Evolutionary conservation across 1,140 invertebrate species (phyloP), one percentile per base, ranked within the genome.

Genomic region (Mactra quadrangularis): DNA sequence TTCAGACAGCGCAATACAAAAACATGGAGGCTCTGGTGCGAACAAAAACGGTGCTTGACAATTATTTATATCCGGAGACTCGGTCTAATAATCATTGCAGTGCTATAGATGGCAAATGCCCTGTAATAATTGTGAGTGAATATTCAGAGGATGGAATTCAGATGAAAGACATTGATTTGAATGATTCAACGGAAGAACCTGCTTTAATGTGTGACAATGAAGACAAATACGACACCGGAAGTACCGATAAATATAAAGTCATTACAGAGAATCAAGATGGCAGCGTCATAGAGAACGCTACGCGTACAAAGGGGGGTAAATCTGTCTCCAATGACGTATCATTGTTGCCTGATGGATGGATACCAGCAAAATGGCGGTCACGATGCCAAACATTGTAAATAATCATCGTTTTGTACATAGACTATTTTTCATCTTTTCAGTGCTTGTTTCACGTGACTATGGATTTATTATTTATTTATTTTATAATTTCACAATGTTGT

Each of bases 1-100:
- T 89, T 52, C 85, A 86, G 29, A 70, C 75, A 0, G 66, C 87
- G 17, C 88, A 45, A 38, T 84, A 85, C 13, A 82, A 85, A 62
- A 89, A 84, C 57, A 85, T n/a, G 53, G 3, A 84, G 7, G 82
- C 82, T 9, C 41, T 86, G 19, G 57, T 77, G n/a, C 55, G 35
- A 45, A 81, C 77, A 45, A 70, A 81, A 27, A 41, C 50, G 2
- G 45, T 53, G 17, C 41, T 81, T 3, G 53, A 68, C n/a, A 53
- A 29, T 29, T 15, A 68, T 25, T 3, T 25, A 15, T 41, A 7
- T 41, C 6, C n/a, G n/a, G n/a, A 19, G 38, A 62, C 19, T n/a
- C 38, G 15, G 3, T 6, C 31, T 15, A 22, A 66, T 11, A 66
- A 22, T 31, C 41, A 47, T 4, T 47, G 47, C 55, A 52, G 35